Evolutionary conservation across 30 jellyfish, hydroid and myxozoan genomes (phyloP).

Genomic region (Mastigias papua): DNA sequence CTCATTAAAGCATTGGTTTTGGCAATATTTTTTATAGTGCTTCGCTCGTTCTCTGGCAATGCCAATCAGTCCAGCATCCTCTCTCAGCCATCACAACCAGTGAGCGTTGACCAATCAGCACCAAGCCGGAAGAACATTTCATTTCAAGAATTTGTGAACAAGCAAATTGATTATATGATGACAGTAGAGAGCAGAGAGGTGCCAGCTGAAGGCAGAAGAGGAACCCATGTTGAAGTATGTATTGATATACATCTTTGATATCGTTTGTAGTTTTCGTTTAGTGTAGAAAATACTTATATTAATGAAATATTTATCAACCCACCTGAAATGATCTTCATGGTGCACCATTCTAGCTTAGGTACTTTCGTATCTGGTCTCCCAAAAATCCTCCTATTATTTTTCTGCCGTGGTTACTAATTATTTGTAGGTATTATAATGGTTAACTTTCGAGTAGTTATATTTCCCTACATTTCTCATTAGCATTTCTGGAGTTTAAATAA

Average conservation of each 20-base stretch:
- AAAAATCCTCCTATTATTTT: too few species aligned
- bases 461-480: too few species aligned
- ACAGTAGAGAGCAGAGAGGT: slow-evolving; percentile 98
- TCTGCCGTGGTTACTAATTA: too few species aligned
- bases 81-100: slow-evolving; percentile 79
- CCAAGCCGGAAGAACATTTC: slow-evolving; percentile 39
- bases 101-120: slow-evolving; percentile 34
- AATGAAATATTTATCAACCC: too few species aligned
- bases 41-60: slow-evolving; percentile 63
- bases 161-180: slow-evolving; percentile 98
- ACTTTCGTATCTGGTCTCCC: too few species aligned
- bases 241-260: background rate
- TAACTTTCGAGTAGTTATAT: too few species aligned
- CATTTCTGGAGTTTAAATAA: too few species aligned
- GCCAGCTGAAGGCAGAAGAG: slow-evolving; percentile 99
- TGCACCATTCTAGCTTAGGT: too few species aligned
- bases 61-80: slow-evolving; percentile 66
- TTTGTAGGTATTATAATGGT: too few species aligned
- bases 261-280: background rate
- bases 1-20: background rate
- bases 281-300: too few species aligned
- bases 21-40: background rate
- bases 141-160: slow-evolving; percentile 84
- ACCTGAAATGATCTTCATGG: too few species aligned
- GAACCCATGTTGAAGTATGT: slow-evolving; percentile 99